phyloP scores from a whole-genome alignment of 2,113 vertebrate species.

The Cinclus mexicanus region DNA sequence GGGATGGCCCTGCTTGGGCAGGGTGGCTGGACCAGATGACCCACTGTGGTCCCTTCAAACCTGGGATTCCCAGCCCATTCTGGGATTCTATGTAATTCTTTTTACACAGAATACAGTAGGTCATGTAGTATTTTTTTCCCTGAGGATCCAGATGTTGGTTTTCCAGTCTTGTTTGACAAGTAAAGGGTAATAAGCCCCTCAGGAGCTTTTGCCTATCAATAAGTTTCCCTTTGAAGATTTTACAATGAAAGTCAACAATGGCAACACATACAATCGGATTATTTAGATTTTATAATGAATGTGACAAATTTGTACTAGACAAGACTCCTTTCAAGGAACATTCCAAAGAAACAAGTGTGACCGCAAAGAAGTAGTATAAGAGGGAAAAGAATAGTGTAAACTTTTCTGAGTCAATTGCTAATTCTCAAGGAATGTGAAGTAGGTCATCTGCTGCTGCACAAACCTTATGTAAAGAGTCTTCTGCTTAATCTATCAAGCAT shows the following conservation, averaged over 20 bases:
- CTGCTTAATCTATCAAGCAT: neutral
- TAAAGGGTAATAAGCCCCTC: neutral
- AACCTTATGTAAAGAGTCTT: neutral
- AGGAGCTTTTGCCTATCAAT: neutral
- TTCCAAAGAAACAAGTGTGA: neutral
- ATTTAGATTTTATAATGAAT: neutral
- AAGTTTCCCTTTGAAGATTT: neutral
- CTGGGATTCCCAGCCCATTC: too few species aligned
- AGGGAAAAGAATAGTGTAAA: neutral
- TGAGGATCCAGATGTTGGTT: neutral
- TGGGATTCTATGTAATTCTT: neutral
- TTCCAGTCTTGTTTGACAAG: neutral
- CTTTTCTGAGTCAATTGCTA: neutral
- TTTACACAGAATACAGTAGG: neutral
- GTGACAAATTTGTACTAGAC: neutral
- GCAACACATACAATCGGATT: neutral
- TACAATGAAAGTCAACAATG: neutral
- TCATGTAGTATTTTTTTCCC: accelerated
- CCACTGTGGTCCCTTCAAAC: neutral
- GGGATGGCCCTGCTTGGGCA: neutral
- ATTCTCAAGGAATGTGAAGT: neutral
- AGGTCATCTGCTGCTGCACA: neutral
- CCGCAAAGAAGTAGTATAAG: neutral
- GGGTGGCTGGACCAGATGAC: neutral
- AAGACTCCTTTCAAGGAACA: neutral